Percentiles rank a stretch among this genome's conserved stretches.
Evolutionary conservation across 1,140 invertebrate genomes (phyloP).

Genomic region (Hyphantria cunea): DNA sequence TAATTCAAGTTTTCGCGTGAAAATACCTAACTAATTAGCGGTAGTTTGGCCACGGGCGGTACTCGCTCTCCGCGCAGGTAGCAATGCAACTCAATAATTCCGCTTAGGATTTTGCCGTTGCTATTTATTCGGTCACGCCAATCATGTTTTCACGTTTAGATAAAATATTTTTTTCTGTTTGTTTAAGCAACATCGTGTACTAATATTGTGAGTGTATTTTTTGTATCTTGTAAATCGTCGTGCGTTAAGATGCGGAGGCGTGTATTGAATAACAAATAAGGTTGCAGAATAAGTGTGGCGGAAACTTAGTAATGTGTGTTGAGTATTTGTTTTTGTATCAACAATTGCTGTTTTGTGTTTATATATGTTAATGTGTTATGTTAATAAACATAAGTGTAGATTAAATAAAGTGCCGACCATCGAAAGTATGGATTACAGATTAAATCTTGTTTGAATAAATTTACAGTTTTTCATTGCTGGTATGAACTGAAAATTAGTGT

Average conservation of each 20-base stretch:
- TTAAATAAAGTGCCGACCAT: too few species aligned
- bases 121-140: neutral
- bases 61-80: slow-evolving; percentile 29
- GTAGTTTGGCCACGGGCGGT: slow-evolving; percentile 34
- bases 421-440: too few species aligned
- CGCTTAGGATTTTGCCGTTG: slow-evolving; percentile 7
- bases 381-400: too few species aligned
- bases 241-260: neutral
- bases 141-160: neutral
- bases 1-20: slow-evolving; percentile 57
- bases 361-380: neutral
- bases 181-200: neutral
- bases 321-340: neutral
- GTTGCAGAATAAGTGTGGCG: neutral
- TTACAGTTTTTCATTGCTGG: too few species aligned
- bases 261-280: neutral
- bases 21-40: slow-evolving; percentile 60
- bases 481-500: too few species aligned
- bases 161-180: neutral
- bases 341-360: neutral
- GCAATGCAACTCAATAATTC: slow-evolving; percentile 20
- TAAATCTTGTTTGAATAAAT: too few species aligned
- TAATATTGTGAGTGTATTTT: neutral
- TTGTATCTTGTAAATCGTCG: neutral
- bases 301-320: neutral